These are phyloP conservation scores for Syngnathus floridae DNA, from an alignment of 2,113 vertebrate genomes.

Conservation along the genomic window DNA sequence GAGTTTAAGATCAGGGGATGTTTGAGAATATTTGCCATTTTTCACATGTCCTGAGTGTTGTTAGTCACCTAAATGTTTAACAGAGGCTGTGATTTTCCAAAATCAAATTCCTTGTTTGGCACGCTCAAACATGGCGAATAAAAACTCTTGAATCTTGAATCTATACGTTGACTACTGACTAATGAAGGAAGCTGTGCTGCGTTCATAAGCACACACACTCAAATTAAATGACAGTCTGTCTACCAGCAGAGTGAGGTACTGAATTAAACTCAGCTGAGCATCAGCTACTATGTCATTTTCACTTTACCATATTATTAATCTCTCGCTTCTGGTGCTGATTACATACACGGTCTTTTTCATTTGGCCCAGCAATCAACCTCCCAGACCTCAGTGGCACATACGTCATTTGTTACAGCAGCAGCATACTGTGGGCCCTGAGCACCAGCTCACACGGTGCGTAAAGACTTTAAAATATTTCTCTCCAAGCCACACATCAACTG, in stretches of 20 bases:
- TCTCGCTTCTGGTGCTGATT: constrained; percentile 18
- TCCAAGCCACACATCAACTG: background rate
- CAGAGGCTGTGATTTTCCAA: too few relatives aligned
- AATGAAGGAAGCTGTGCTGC: constrained; percentile 14
- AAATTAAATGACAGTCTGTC: constrained; percentile 34
- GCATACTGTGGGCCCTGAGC: background rate
- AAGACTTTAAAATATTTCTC: background rate
- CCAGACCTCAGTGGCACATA: constrained; percentile 6
- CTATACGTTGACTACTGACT: constrained; percentile 2
- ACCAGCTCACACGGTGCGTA: background rate
- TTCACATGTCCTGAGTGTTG: too few relatives aligned
- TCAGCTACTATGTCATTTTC: constrained; percentile 12
- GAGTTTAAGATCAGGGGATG: too few relatives aligned
- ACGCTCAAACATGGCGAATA: too few relatives aligned
- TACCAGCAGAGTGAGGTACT: constrained; percentile 10
- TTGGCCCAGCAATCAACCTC: constrained; percentile 25
- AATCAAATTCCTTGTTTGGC: too few relatives aligned
- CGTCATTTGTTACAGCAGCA: constrained; percentile 21
- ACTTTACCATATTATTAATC: constrained; percentile 24
- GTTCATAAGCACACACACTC: constrained; percentile 3
- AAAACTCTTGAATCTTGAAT: too few relatives aligned
- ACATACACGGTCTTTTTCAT: constrained; percentile 20
- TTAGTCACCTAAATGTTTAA: too few relatives aligned
- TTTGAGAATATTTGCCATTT: too few relatives aligned
- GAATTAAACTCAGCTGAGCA: constrained; percentile 27